Evolutionary conservation across 2,888 invertebrate genomes (phyloP).

Genomic region (Enoplolaimus lenunculus): DNA sequence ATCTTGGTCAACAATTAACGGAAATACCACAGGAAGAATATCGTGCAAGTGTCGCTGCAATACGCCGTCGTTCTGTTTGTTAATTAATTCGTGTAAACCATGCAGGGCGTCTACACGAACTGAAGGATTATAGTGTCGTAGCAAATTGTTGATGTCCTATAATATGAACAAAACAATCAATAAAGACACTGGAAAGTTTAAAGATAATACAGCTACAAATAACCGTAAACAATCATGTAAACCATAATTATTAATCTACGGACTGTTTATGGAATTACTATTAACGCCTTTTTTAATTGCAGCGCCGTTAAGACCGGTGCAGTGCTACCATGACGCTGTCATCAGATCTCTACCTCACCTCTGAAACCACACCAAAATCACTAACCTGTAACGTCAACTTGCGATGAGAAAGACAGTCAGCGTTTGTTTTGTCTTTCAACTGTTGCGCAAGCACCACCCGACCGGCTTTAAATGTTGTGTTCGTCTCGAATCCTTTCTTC

Average conservation of each 20-base stretch:
- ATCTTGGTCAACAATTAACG: neutral
- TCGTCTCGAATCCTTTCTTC: neutral
- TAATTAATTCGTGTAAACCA: neutral
- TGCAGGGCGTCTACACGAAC: neutral
- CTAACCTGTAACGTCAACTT: neutral
- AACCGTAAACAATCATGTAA: too few species aligned
- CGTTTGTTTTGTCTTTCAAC: neutral
- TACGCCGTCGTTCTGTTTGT: neutral
- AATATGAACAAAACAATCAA: too few species aligned
- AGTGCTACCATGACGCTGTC: too few species aligned
- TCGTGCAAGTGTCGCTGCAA: neutral
- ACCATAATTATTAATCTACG: too few species aligned
- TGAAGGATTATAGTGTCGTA: neutral
- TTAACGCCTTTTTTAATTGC: too few species aligned
- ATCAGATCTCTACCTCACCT: too few species aligned
- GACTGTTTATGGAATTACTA: too few species aligned
- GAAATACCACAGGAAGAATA: neutral
- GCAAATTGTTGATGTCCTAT: neutral
- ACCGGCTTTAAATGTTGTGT: neutral
- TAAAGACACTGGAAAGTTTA: too few species aligned
- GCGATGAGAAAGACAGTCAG: neutral
- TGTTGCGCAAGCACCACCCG: neutral
- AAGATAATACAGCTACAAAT: too few species aligned
- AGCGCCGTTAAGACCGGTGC: too few species aligned
- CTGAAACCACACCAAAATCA: too few species aligned